Base-by-base conservation (phyloP, 1,140 invertebrate genomes). In the Zaprionus ghesquierei region DNA sequence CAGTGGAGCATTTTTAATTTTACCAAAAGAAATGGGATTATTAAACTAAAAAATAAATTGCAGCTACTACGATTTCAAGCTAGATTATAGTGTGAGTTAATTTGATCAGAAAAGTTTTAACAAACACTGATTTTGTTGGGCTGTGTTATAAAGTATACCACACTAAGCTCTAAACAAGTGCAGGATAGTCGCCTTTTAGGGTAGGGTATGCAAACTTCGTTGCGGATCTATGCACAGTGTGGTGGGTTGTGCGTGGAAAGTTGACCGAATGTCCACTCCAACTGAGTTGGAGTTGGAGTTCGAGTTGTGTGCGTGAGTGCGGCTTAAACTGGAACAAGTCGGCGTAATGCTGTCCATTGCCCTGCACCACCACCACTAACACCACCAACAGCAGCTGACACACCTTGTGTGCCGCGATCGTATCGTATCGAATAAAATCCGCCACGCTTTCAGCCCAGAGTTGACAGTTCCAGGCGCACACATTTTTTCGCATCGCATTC, bases 321-420 rank as follows among this genome's bases (percentile, higher is more conserved):
- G 60, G 25, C 35, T 46, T 49, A 73, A 87, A 87, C 71, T 82
- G 84, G 79, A 87, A 87, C 79, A 86, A 79, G 75, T 64, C 65
- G 63, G 62, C 65, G 59, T 49, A 62, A 54, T 12, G 38, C 25
- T 60, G 53, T 73, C 50, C 51, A 54, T 29, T 46, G 65, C 44
- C 22, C 44, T 18, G 41, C 18, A 20, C 18, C 41, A 44, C 15
- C 18, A 20, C n/a, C 38, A 46, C 3, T 56, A 51, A 50, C 41
- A 44, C 15, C 18, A 20, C n/a, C 38, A 46, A 6, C 61, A 51
- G 56, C 31, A 75, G 59, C 33, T 51, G 59, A 74, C 82, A 86
- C 84, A 76, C 84, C 84, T 77, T 62, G 53, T 66, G 56, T 50
- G 63, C 61, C 56, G 65, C 60, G 55, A 68, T 73, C 65, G 46